Base-by-base conservation (phyloP, 2,113 vertebrate genomes). In the Edolisoma coerulescens region DNA sequence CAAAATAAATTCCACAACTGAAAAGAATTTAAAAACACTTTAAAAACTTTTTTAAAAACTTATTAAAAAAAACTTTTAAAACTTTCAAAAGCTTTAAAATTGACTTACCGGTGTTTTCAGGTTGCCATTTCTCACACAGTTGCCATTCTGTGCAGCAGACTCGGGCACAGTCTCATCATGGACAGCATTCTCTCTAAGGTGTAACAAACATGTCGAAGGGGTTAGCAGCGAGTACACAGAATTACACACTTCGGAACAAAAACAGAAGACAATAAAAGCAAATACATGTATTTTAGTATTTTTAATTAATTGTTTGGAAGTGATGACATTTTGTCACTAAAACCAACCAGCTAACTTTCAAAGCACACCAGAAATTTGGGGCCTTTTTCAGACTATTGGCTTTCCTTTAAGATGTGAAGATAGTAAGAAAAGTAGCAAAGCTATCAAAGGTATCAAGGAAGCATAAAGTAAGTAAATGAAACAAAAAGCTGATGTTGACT, bases 111-210 rank as follows among this genome's bases (percentile, higher is more conserved):
- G 93, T 89, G 89, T 97, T 95, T 97, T 98, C 70, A 96, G 92
- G 78, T 98, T 99, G 95, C 98, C 98, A 91, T 98, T 98, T 83
- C 98, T 98, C 35, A 98, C 97, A 83, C 97, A 98, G 23, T 77
- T 97, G 74, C 96, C 92, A 4, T 97, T 98, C 37, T 98, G 98
- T 42, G 73, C 97, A 93, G 97, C 90, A 41, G 98, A 96, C 57
- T 96, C 93, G 0, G 98, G 97, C n/a, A 95, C 97, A 90, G 97
- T 93, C 32, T 97, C 97, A 64, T 98, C 98, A 41, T 9, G 60
- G 33, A 85, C 89, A 54, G 89, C 84, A 78, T 97, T 98, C 91
- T 96, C 98, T 87, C 98, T 97, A 42, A 59, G 60, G 59, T 2
- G 7, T 28, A 92, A 87, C 16, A 84, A 89, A 65, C 10, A 78